Base-by-base conservation (phyloP, 1,140 invertebrate species). In the Magallana angulata region DNA sequence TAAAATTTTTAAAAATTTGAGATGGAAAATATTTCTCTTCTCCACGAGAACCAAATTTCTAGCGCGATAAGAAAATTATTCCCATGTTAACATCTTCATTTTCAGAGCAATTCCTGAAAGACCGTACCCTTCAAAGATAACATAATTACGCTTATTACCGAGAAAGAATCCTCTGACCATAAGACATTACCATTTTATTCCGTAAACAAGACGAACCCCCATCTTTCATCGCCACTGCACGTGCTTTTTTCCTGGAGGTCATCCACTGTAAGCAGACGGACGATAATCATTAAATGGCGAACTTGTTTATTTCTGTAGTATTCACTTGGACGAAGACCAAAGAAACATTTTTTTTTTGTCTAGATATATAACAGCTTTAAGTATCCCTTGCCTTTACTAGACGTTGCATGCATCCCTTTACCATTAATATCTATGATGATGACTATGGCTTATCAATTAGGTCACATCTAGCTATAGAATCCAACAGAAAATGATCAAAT, bases 191-290 rank as follows among this genome's bases (percentile, higher is more conserved):
- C 36, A 48, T 30, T 48, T 11, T 11, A 11, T 48, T 30, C 14
- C 36, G 18, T 76, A 76, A 76, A 76, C 68, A 76, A 62, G 68
- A 30, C 24, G 68, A 76, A 12, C 5, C 68, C 7, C 36, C 68
- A 48, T 30, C 68, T 76, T 76, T 76, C 68, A 76, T 76, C 68
- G 68, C 68, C 60, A 14, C 14, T 76, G 68, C 68, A 76, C 68
- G 68, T 76, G 68, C 68, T 76, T 12, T 48, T 48, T 12, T 24
- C 36, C 68, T 76, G 68, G 68, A 18, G 68, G 68, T 76, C 68
- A 76, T 76, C 68, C 24, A 76, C 18, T 76, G 12, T 18, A 24
- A 76, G 24, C 68, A 76, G 68, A 30, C 68, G 68, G 24, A 18
- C 36, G 36, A 48, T 48, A 11, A 30, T 76, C 68, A 12, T 76